Percentiles rank a stretch among this genome's conserved stretches.
These are phyloP conservation scores for Lasioglossum leucozonium DNA, from an alignment of 2,888 invertebrate species.

Conservation along the genomic window DNA sequence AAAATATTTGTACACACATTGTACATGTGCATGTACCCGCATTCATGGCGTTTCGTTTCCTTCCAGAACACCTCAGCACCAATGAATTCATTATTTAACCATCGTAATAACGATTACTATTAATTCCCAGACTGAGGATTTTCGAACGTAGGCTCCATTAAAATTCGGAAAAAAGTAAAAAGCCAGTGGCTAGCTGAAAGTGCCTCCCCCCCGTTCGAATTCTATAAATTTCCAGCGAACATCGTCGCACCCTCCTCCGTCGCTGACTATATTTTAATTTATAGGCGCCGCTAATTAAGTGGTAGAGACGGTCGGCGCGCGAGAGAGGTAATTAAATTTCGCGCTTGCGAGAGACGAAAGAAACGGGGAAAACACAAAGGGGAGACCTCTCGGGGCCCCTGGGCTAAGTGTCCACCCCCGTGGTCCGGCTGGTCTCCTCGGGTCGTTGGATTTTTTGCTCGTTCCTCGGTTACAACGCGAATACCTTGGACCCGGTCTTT, in stretches of 20 bases:
- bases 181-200: not conserved
- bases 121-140: not conserved
- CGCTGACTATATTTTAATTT: slow-evolving; percentile 32
- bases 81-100: too few relatives aligned
- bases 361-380: slow-evolving; percentile 53
- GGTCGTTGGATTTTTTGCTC: slow-evolving; percentile 62
- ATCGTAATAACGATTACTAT: not conserved
- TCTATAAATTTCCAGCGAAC: not conserved
- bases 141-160: not conserved
- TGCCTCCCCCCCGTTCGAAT: not conserved
- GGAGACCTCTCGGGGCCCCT: not conserved
- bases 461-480: slow-evolving; percentile 57
- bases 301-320: slow-evolving; percentile 39
- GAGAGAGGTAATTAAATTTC: slow-evolving; percentile 52
- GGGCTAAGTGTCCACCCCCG: slow-evolving; percentile 1
- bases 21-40: too few relatives aligned
- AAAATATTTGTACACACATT: too few relatives aligned
- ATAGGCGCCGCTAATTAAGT: slow-evolving; percentile 43
- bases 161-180: not conserved
- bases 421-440: not conserved
- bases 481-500: slow-evolving; percentile 34
- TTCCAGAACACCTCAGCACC: too few relatives aligned
- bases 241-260: not conserved
- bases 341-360: slow-evolving; percentile 31
- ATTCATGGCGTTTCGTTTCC: too few relatives aligned